These are phyloP conservation scores for Musca vetustissima DNA, from an alignment of 1,140 invertebrate genomes.

Conservation along the genomic window DNA sequence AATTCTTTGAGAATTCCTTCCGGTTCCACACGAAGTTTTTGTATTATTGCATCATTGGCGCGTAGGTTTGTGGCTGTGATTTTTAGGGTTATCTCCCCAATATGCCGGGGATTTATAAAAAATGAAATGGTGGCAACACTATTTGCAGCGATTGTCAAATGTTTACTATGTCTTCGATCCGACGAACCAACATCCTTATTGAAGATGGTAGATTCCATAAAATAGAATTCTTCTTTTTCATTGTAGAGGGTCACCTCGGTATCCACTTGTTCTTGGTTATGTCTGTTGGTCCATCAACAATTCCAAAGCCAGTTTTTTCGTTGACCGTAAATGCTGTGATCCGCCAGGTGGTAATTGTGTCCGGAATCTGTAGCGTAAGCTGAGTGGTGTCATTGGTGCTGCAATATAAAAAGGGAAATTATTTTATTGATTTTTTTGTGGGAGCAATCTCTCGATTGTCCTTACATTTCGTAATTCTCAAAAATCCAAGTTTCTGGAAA, in stretches of 20 bases:
- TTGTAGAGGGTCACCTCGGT: constrained; percentile 85
- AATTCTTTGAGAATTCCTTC: constrained; percentile 79
- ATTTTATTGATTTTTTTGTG: too few relatives aligned
- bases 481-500: too few relatives aligned
- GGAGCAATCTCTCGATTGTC: too few relatives aligned
- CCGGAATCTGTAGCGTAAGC: neutral
- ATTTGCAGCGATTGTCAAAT: constrained; percentile 66
- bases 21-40: constrained; percentile 52
- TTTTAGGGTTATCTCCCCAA: neutral
- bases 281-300: neutral
- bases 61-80: neutral
- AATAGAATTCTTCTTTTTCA: constrained; percentile 76
- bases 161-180: constrained; percentile 66
- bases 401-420: neutral
- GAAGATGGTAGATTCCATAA: constrained; percentile 64
- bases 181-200: constrained; percentile 52
- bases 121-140: constrained; percentile 56
- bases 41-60: constrained; percentile 54
- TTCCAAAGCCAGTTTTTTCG: neutral
- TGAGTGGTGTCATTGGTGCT: constrained; percentile 7
- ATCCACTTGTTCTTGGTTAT: constrained; percentile 58
- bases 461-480: too few relatives aligned
- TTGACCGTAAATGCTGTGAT: constrained; percentile 4
- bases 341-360: neutral
- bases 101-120: neutral